Conservation (phyloP, 2,888 invertebrate species). For the Drosophila borborema region DNA sequence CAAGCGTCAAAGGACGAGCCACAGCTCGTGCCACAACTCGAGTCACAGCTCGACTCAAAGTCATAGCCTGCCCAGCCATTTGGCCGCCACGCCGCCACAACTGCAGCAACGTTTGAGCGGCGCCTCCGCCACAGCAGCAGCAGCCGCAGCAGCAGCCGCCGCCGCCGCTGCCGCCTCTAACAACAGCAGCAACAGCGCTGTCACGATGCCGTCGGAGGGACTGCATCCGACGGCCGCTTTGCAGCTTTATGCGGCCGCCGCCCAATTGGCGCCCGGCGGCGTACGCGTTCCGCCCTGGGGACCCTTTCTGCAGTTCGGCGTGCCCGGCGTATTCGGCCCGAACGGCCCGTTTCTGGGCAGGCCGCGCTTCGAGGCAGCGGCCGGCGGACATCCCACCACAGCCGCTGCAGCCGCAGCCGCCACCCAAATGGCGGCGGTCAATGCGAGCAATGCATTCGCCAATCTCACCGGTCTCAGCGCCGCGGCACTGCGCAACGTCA, state of each 20-base stretch:
- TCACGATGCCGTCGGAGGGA: constrained; percentile 82
- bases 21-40: constrained; percentile 29
- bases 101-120: constrained; percentile 48
- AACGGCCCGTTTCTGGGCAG: constrained; percentile 81
- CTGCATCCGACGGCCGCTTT: constrained; percentile 84
- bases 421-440: constrained; percentile 82
- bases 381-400: constrained; percentile 70
- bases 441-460: constrained; percentile 83
- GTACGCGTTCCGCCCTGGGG: constrained; percentile 84
- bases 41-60: constrained; percentile 21
- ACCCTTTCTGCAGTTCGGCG: constrained; percentile 83
- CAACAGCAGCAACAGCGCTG: constrained; percentile 27
- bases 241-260: constrained; percentile 83
- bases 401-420: constrained; percentile 83
- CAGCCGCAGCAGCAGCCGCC: constrained; percentile 6
- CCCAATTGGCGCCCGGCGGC: constrained; percentile 83
- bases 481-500: constrained; percentile 82
- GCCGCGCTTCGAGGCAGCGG: constrained; percentile 81
- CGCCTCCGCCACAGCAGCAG: constrained; percentile 25
- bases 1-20: constrained; percentile 49
- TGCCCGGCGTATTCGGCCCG: constrained; percentile 83
- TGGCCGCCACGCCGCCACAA: constrained; percentile 51
- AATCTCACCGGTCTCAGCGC: constrained; percentile 84
- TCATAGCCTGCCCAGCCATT: constrained; percentile 35
- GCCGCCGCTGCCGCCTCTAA: constrained; percentile 3